Conservation (phyloP, 2,113 vertebrate genomes). For the Erythrocercus mccallii region DNA sequence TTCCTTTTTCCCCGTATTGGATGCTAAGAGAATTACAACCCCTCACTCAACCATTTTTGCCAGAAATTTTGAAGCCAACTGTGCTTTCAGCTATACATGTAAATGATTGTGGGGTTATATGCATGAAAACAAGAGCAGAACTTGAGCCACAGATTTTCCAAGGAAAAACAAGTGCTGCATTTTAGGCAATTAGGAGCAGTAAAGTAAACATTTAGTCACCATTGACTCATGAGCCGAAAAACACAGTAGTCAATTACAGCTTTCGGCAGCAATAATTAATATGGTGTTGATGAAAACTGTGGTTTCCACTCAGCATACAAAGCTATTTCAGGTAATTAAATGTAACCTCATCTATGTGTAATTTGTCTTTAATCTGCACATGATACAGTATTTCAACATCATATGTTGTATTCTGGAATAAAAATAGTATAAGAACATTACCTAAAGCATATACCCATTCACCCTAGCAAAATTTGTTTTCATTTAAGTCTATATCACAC, state of each 20-base stretch:
- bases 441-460: background rate
- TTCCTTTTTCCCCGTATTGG: background rate
- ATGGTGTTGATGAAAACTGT: constrained; percentile 58
- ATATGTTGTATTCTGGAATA: background rate
- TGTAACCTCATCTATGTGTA: constrained; percentile 35
- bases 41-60: background rate
- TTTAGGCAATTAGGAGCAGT: constrained; percentile 65
- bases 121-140: constrained; percentile 37
- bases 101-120: constrained; percentile 14
- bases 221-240: constrained; percentile 70
- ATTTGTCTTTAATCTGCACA: constrained; percentile 44
- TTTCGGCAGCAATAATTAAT: constrained; percentile 67
- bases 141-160: constrained; percentile 57
- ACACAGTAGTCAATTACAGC: constrained; percentile 64
- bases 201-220: constrained; percentile 70
- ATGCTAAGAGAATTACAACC: background rate
- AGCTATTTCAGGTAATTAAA: constrained; percentile 60
- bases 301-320: constrained; percentile 60
- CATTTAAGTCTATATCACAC: background rate
- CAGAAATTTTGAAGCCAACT: background rate
- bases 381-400: constrained; percentile 14
- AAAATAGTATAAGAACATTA: constrained; percentile 14
- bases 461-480: constrained; percentile 18
- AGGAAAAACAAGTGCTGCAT: constrained; percentile 57
- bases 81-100: background rate